phyloP scores from a whole-genome alignment of 1,140 invertebrate genomes.

The Geopemphigus sp. region DNA sequence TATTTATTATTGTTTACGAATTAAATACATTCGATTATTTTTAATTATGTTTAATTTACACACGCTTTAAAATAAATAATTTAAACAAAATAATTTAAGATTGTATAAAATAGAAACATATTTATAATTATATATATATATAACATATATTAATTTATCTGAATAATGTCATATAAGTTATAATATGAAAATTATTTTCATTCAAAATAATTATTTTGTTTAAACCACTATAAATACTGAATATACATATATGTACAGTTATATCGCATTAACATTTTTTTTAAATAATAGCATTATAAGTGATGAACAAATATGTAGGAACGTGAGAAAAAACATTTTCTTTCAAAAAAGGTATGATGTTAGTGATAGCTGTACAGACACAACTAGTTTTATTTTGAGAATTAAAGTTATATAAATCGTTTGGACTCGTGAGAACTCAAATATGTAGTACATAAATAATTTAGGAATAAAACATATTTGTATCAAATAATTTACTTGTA shows the following conservation, averaged over 20 bases:
- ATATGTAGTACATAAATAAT: no score
- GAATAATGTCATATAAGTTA: background rate
- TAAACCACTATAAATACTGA: background rate
- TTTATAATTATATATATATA: background rate
- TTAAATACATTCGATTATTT: background rate
- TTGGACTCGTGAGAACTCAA: no score
- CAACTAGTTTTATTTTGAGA: no score
- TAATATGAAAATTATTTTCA: background rate
- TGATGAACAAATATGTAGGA: no score
- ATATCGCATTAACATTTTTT: background rate
- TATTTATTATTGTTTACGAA: background rate
- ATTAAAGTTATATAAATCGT: no score
- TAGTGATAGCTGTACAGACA: no score
- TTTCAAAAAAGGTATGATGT: no score
- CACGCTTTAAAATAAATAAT: background rate
- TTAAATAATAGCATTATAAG: no score
- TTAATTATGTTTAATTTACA: background rate
- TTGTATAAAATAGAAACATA: background rate
- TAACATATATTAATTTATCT: background rate
- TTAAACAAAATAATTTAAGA: background rate
- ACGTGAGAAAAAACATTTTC: no score
- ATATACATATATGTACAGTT: background rate
- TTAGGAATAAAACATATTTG: no score
- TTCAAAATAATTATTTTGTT: conserved; percentile 8
- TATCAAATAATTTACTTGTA: conserved; percentile 36